phyloP scores from a whole-genome alignment of 2,797 vertebrate genomes.

The Parauchenoglanis ngamensis region DNA sequence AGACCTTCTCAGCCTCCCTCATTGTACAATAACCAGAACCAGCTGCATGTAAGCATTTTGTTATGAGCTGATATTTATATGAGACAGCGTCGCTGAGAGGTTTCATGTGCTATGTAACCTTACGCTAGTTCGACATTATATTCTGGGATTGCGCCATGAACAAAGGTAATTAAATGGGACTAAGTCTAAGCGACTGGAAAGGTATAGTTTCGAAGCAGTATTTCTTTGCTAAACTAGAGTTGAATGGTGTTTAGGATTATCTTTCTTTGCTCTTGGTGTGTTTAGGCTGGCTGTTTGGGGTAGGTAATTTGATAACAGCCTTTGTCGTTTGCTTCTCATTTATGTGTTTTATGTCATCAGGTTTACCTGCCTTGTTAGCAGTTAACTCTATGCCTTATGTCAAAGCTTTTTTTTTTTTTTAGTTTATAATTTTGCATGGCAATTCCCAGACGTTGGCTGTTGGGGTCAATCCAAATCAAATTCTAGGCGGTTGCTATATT shows the following conservation, averaged over 20 bases:
- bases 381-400: background rate
- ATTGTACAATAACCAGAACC: conserved; percentile 47
- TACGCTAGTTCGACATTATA: background rate
- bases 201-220: background rate
- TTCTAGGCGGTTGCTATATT: background rate
- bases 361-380: background rate
- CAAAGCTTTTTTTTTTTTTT: background rate
- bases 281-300: background rate
- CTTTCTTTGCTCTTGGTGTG: background rate
- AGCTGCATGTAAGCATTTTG: conserved; percentile 48
- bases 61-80: conserved; percentile 48
- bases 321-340: background rate
- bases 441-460: background rate
- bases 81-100: conserved; percentile 27
- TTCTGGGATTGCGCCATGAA: background rate
- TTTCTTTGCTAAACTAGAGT: background rate
- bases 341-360: background rate
- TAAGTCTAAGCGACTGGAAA: background rate
- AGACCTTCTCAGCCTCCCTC: conserved; percentile 36
- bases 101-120: conserved; percentile 33
- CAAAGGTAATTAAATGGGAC: background rate
- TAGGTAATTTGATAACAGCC: background rate
- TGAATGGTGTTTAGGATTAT: background rate
- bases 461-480: background rate
- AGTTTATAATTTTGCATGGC: background rate